These are phyloP conservation scores for Oxyura jamaicensis DNA, from an alignment of 2,113 vertebrate genomes.

Conservation along the genomic window DNA sequence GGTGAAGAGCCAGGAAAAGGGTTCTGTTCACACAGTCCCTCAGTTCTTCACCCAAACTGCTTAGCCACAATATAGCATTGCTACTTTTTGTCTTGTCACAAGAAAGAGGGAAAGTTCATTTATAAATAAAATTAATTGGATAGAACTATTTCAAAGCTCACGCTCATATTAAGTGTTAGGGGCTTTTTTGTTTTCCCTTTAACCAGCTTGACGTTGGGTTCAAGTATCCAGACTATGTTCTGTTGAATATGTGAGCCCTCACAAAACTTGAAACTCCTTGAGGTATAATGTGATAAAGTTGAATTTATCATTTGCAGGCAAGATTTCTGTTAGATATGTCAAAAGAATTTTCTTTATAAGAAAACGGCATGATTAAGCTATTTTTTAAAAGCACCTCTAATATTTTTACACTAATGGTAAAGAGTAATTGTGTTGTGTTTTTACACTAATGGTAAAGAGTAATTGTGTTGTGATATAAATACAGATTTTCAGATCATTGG, in stretches of 20 bases:
- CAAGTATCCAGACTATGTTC: neutral
- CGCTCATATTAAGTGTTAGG: neutral
- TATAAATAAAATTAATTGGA: neutral
- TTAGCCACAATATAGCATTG: neutral
- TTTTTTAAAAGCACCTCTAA: neutral
- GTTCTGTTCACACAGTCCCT: neutral
- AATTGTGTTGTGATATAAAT: neutral
- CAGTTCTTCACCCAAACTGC: neutral
- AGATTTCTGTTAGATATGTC: neutral
- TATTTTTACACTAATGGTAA: neutral
- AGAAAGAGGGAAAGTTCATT: neutral
- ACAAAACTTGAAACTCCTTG: neutral
- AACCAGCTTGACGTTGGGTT: neutral
- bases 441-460: neutral
- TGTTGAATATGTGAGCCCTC: neutral
- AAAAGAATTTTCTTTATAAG: neutral
- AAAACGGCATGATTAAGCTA: neutral
- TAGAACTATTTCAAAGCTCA: neutral
- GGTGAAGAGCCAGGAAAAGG: neutral
- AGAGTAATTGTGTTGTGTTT: neutral
- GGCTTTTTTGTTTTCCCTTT: neutral
- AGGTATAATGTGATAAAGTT: neutral
- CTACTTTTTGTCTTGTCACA: neutral
- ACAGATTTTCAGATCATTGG: neutral
- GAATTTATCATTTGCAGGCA: neutral